Evolutionary conservation across 2,113 vertebrate genomes (phyloP), one percentile per base, ranked within the genome.

Genomic region (Scatophagus argus): DNA sequence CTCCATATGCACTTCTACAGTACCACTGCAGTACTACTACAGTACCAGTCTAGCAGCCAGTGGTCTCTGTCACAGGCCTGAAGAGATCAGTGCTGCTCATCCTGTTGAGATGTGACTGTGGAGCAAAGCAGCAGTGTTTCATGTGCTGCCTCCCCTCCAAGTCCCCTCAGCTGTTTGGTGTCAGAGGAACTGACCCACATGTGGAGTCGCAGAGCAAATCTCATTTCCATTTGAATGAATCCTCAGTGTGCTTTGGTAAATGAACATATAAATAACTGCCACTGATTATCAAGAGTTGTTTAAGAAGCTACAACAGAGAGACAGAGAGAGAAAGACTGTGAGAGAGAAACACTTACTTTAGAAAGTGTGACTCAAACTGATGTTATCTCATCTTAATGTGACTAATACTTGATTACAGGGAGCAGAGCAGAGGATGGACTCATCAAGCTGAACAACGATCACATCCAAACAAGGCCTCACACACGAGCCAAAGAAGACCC

Each of bases 221-320:
- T 23, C 9, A 76, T 76, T 65, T 44, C 29, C 29, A 54, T 77
- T 44, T 10, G 19, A 5, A 46, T 68, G 43, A 52, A 41, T 52
- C 32, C 17, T 60, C 23, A 77, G 67, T 38, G 25, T 67, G 74
- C 60, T 61, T 27, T 66, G 52, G 41, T 55, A 62, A 73, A 83
- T 83, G 73, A 73, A 55, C 68, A 83, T 83, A 73, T 25, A 77
- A 73, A 83, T 83, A 73, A 67, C 61, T 55, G 54, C 52, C 23
- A 10, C 38, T 73, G 29, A 52, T 65, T 83, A 83, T 83, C 73
- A 36, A 38, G 52, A 44, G 59, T 65, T 77, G 62, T 76, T 70
- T 58, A 58, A 34, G 38, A 62, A 63, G 39, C 23, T 31, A 49
- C 31, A 55, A 59, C n/a, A 58, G 49, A 56, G 58, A 9, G 44